Percentiles rank a stretch among this genome's conserved stretches.
Evolutionary conservation across 2,797 vertebrate genomes (phyloP).

Genomic region (Florisuga fusca): DNA sequence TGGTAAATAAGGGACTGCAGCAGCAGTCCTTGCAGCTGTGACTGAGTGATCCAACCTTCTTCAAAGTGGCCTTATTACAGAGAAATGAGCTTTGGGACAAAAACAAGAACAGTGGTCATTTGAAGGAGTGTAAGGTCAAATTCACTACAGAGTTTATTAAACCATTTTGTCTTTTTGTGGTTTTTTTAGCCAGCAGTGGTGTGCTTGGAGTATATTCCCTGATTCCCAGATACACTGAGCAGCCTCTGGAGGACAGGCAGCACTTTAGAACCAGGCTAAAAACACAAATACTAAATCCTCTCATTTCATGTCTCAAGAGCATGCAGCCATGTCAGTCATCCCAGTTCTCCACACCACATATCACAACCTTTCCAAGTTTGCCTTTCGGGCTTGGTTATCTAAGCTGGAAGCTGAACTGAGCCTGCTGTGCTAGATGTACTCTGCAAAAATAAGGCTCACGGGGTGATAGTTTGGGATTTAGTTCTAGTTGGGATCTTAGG

Average conservation of each 20-base stretch:
- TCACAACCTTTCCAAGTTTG: neutral
- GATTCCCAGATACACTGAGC: neutral
- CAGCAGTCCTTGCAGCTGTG: neutral
- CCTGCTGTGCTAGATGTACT: neutral
- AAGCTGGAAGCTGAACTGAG: neutral
- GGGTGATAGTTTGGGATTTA: neutral
- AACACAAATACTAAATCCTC: neutral
- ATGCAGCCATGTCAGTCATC: neutral
- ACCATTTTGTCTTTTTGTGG: neutral
- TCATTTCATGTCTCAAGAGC: neutral
- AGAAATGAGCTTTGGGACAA: slow-evolving; percentile 11
- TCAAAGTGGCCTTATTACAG: neutral
- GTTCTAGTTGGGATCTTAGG: neutral
- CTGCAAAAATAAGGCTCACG: neutral
- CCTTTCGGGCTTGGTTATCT: neutral
- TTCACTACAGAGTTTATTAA: neutral
- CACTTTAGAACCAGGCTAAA: neutral
- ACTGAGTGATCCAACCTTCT: neutral
- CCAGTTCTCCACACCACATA: neutral
- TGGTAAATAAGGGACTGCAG: neutral
- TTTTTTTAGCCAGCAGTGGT: neutral
- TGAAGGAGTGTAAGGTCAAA: neutral
- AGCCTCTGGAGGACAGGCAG: neutral
- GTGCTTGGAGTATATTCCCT: neutral
- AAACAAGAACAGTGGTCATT: neutral